Conservation (phyloP, 2,113 vertebrate genomes). For the Lutjanus erythropterus region DNA sequence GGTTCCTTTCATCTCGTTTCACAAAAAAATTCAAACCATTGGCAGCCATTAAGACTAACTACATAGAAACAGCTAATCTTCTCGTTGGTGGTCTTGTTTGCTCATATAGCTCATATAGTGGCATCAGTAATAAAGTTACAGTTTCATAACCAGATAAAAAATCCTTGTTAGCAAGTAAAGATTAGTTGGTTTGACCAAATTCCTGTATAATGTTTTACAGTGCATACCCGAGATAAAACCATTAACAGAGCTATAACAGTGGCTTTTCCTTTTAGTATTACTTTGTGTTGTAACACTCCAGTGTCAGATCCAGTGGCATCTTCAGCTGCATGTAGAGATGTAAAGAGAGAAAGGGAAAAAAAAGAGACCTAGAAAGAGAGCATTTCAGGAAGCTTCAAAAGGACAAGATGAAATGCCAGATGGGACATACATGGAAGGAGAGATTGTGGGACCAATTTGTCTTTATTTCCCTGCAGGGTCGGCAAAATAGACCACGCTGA, state of each 20-base stretch:
- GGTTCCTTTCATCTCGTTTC: too few relatives aligned
- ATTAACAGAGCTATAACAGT: not conserved
- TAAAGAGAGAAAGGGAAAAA: slow-evolving; percentile 1
- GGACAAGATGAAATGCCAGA: slow-evolving; percentile 60
- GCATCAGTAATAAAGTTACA: too few relatives aligned
- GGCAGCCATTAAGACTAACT: too few relatives aligned
- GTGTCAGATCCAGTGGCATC: slow-evolving; percentile 23
- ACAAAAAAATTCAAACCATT: too few relatives aligned
- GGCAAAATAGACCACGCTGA: slow-evolving; percentile 47
- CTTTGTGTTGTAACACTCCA: not conserved
- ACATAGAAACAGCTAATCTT: too few relatives aligned
- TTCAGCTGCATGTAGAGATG: not conserved
- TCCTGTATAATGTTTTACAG: too few relatives aligned
- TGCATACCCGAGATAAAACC: not conserved
- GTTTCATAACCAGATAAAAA: too few relatives aligned
- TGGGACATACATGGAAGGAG: slow-evolving; percentile 33
- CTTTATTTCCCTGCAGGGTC: slow-evolving; percentile 67
- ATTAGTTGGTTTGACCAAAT: too few relatives aligned
- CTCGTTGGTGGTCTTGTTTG: too few relatives aligned
- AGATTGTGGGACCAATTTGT: slow-evolving; percentile 67
- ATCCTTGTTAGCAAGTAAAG: too few relatives aligned
- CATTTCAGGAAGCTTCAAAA: slow-evolving; percentile 47
- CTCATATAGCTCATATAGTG: too few relatives aligned
- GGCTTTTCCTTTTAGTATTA: too few relatives aligned
- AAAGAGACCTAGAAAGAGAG: not conserved